phyloP scores from a whole-genome alignment of 2,888 invertebrate genomes.

The Pegoplata infirma region DNA sequence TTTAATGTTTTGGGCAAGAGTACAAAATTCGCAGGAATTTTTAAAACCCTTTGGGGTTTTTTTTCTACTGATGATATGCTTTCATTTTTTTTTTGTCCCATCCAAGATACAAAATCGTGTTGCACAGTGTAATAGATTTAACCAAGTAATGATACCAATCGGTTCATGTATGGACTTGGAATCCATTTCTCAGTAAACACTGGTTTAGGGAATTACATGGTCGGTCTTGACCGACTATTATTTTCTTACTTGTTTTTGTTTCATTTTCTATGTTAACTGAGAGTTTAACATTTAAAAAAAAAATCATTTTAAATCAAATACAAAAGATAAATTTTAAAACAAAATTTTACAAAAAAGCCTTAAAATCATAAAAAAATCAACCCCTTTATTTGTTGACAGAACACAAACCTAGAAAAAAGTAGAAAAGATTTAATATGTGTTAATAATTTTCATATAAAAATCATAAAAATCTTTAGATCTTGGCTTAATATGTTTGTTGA shows the following conservation, averaged over 20 bases:
- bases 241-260: conserved; percentile 1
- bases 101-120: no score
- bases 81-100: no score
- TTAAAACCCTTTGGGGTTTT: no score
- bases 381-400: neutral
- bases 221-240: no score
- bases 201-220: no score
- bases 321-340: conserved; percentile 6
- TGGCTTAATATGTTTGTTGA: conserved; percentile 59
- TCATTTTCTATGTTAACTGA: conserved; percentile 37
- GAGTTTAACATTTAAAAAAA: conserved; percentile 13
- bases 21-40: no score
- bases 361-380: conserved; percentile 19
- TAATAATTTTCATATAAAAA: conserved; percentile 47
- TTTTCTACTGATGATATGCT: no score
- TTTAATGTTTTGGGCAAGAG: no score
- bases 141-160: no score
- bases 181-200: no score
- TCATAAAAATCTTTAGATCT: conserved; percentile 51
- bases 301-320: conserved; percentile 22
- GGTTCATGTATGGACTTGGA: no score
- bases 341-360: neutral
- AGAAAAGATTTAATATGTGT: conserved; percentile 35
- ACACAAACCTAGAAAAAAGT: neutral
- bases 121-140: no score